Conservation (phyloP, 1,140 invertebrate genomes). For the Drosophila cardini region DNA sequence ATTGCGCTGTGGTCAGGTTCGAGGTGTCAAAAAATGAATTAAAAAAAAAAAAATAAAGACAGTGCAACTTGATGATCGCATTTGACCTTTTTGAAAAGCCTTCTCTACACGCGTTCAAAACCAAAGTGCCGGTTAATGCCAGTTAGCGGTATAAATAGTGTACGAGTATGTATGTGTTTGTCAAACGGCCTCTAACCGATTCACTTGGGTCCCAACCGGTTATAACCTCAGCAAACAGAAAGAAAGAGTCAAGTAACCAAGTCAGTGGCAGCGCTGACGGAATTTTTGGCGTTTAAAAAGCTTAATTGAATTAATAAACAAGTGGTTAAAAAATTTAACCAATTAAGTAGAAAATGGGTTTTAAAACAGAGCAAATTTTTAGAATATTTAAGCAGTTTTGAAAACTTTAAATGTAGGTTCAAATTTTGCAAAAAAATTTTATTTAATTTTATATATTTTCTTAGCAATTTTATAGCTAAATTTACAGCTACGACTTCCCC, state of each 20-base stretch:
- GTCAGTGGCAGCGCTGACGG: neutral
- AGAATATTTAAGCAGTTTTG: no score
- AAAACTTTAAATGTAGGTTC: no score
- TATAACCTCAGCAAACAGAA: constrained; percentile 41
- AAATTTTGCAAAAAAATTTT: no score
- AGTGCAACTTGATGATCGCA: constrained; percentile 48
- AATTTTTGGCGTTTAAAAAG: no score
- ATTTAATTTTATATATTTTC: no score
- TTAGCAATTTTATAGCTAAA: no score
- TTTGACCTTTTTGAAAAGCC: constrained; percentile 41
- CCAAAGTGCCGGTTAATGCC: constrained; percentile 19
- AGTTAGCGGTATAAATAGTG: neutral
- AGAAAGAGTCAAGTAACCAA: constrained; percentile 30
- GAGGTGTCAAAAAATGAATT: constrained; percentile 17
- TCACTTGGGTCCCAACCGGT: constrained; percentile 59
- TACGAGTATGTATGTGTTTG: neutral
- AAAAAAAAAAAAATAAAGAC: no score
- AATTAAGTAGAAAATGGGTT: no score
- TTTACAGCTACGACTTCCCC: no score
- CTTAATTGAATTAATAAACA: no score
- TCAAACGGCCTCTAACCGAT: constrained; percentile 53
- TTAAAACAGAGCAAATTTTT: no score
- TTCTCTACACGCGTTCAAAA: constrained; percentile 37
- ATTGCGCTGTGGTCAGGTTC: constrained; percentile 57
- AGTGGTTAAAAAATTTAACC: no score